Conservation (phyloP, 23 tunicate species). For the Botrylloides violaceus region DNA sequence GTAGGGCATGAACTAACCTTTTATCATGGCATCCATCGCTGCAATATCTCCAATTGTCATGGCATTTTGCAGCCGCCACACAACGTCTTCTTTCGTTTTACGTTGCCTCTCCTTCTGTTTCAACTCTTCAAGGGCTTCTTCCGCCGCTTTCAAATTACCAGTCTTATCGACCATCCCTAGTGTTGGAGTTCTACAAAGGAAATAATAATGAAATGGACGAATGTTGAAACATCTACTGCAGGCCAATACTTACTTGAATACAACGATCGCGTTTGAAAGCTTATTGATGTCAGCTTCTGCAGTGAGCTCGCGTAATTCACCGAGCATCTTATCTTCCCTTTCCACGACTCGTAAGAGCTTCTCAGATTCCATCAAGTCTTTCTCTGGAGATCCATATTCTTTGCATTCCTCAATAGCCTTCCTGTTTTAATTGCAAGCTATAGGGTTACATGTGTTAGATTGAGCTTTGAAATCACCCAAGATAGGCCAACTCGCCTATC, state of each 20-base stretch:
- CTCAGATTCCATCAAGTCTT: slow-evolving; percentile 6
- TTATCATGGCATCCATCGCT: slow-evolving; percentile 61
- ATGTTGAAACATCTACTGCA: too few relatives aligned
- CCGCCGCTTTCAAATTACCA: slow-evolving; percentile 58
- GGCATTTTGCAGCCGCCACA: slow-evolving; percentile 59
- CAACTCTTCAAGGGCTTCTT: slow-evolving; percentile 33
- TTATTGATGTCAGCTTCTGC: background rate
- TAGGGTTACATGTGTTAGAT: too few relatives aligned
- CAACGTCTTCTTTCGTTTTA: slow-evolving; percentile 49
- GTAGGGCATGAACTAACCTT: too few relatives aligned
- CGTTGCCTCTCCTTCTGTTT: slow-evolving; percentile 50
- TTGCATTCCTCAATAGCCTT: slow-evolving; percentile 15
- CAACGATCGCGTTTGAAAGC: slow-evolving; percentile 8
- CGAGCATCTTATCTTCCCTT: slow-evolving; percentile 14
- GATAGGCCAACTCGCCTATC: too few relatives aligned
- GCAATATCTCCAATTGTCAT: slow-evolving; percentile 42
- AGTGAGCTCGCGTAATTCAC: background rate
- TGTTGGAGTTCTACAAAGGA: slow-evolving; percentile 45
- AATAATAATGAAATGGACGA: too few relatives aligned
- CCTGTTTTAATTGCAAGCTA: too few relatives aligned
- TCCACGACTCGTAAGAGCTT: slow-evolving; percentile 21
- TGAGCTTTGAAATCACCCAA: too few relatives aligned
- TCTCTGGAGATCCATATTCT: slow-evolving; percentile 5
- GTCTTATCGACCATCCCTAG: slow-evolving; percentile 62
- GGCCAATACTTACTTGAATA: slow-evolving; percentile 19